phyloP scores from a whole-genome alignment of 2,888 invertebrate genomes.

The Epiperipatus broadwayi region DNA sequence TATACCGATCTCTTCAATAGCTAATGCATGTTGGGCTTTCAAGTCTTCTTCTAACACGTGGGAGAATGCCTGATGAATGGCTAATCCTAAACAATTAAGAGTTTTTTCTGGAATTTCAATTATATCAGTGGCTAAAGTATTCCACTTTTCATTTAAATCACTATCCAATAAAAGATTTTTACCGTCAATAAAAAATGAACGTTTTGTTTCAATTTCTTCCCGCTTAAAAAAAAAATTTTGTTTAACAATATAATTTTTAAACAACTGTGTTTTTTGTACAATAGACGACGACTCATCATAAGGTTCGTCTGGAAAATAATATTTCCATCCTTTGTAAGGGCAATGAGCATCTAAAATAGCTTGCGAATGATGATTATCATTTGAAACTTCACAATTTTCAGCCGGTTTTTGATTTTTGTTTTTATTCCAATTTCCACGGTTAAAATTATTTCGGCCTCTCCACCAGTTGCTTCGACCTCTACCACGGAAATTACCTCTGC shows the following conservation, averaged over 20 bases:
- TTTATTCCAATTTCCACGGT: too few species aligned
- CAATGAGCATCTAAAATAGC: constrained; percentile 10
- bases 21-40: too few species aligned
- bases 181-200: constrained; percentile 39
- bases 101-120: constrained; percentile 44
- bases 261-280: constrained; percentile 34
- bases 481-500: too few species aligned
- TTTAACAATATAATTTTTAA: constrained; percentile 37
- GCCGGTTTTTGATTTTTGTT: too few species aligned
- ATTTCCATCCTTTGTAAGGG: constrained; percentile 48
- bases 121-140: constrained; percentile 43
- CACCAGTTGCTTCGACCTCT: too few species aligned
- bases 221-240: constrained; percentile 26
- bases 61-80: constrained; percentile 48
- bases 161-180: constrained; percentile 37
- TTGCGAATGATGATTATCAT: constrained; percentile 1
- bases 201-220: constrained; percentile 24
- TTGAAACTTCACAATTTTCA: too few species aligned
- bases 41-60: constrained; percentile 17
- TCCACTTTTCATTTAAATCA: constrained; percentile 41
- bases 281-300: constrained; percentile 31
- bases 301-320: constrained; percentile 55
- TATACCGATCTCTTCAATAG: too few species aligned
- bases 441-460: too few species aligned
- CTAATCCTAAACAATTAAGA: constrained; percentile 49